Conservation (phyloP, 2,797 vertebrate genomes). For the Characodon lateralis region DNA sequence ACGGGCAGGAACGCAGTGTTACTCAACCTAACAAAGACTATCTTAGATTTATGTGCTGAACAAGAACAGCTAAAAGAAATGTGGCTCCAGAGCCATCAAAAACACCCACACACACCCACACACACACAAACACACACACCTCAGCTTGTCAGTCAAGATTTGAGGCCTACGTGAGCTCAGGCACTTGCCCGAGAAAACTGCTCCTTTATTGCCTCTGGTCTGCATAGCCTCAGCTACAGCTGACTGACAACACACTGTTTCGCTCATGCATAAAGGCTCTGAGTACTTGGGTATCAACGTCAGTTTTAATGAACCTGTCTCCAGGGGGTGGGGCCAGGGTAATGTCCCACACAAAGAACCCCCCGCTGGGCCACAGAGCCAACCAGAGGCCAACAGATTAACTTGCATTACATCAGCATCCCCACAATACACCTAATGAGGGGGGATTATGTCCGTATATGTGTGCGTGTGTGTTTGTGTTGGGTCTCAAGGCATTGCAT, state of each 20-base stretch:
- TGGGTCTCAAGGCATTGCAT: conserved; percentile 72
- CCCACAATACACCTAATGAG: conserved; percentile 83
- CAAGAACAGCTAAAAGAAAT: background rate
- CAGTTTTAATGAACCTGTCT: conserved; percentile 85
- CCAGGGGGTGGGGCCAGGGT: conserved; percentile 75
- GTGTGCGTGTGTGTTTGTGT: conserved; percentile 31
- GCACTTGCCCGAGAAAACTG: conserved; percentile 76
- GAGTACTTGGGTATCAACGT: conserved; percentile 79
- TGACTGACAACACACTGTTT: conserved; percentile 57
- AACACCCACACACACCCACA: conserved; percentile 6
- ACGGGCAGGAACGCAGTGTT: background rate
- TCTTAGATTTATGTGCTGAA: conserved; percentile 20
- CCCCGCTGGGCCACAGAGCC: conserved; percentile 70
- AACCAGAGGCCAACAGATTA: conserved; percentile 84
- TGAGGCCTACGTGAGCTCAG: conserved; percentile 73
- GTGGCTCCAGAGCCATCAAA: conserved; percentile 11
- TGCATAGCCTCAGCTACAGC: conserved; percentile 72
- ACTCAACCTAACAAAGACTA: background rate
- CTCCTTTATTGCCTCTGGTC: conserved; percentile 66
- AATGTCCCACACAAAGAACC: conserved; percentile 80
- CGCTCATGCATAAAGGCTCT: conserved; percentile 60
- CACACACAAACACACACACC: conserved; percentile 5
- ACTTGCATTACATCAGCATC: conserved; percentile 87
- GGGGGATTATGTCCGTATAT: conserved; percentile 62
- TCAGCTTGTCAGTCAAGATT: conserved; percentile 45